Evolutionary conservation across 1,140 invertebrate species (phyloP), one percentile per base, ranked within the genome.

Genomic region (Callitettix versicolor): DNA sequence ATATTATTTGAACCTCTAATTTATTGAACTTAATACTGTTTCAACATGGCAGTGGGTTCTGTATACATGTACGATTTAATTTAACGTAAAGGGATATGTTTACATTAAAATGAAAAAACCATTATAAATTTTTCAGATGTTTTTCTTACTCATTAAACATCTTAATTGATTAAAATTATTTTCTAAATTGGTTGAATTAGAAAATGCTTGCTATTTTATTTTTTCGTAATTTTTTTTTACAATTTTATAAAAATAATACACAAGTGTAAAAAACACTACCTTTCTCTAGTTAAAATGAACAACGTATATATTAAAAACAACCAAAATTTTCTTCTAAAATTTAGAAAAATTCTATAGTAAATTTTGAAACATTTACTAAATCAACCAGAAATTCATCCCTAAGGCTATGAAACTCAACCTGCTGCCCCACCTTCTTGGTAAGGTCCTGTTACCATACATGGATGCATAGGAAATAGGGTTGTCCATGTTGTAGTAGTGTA

Each of bases 401-500:
- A 22, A 2, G 26, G 26, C 11, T 52, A 6, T 1, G 2, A 52
- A 17, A 3, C 18, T 42, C 40, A 53, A n/a, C 51, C 40, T 4
- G 17, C 20, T 11, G 33, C 22, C 4, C 46, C 46, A n/a, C 50
- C 53, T 26, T 87, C 84, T 66, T 86, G 85, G 69, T 87, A 88
- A 18, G 85, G 84, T 47, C 85, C 86, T 20, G 85, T 87, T 64
- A 87, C 84, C 69, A 85, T 73, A 64, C 85, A 89, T 3, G 83
- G 84, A 68, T 86, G 84, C 85, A 87, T 88, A 18, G 85, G 85
- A 65, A 87, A 88, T 58, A 87, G 70, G 20, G 85, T 87, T n/a
- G 85, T 88, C 82, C 84, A 85, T 44, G 85, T 86, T 73, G 83
- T 85, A 18, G 85, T 86, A 9, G 85, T 85, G 61, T 80, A 76